Evolutionary conservation across 2,888 invertebrate genomes (phyloP).

Genomic region (Yponomeuta sedellus): DNA sequence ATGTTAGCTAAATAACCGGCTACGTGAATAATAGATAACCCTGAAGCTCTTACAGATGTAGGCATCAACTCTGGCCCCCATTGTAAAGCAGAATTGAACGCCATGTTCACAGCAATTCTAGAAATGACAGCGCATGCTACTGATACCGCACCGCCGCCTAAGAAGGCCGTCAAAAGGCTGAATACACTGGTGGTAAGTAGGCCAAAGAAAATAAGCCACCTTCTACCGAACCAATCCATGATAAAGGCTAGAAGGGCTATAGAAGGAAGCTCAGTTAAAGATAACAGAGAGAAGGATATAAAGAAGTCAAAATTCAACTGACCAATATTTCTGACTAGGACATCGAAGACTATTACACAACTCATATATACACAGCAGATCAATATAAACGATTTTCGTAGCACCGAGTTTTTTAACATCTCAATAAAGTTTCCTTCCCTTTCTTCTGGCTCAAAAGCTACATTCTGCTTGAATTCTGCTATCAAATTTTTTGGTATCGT

Average conservation of each 20-base stretch:
- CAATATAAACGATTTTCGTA: constrained; percentile 19
- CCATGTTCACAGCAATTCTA: constrained; percentile 20
- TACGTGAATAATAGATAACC: constrained; percentile 17
- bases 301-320: constrained; percentile 20
- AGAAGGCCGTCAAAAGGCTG: constrained; percentile 17
- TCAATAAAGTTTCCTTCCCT: constrained; percentile 15
- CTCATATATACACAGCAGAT: constrained; percentile 19
- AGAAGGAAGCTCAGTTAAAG: constrained; percentile 21
- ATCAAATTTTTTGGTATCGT: constrained; percentile 19
- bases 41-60: constrained; percentile 20
- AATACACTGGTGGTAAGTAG: constrained; percentile 15
- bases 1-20: constrained; percentile 18
- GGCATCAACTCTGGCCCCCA: constrained; percentile 22
- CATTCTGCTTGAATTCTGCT: constrained; percentile 16
- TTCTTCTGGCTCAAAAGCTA: constrained; percentile 15
- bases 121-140: constrained; percentile 20
- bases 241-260: constrained; percentile 19
- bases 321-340: constrained; percentile 20
- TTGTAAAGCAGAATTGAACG: constrained; percentile 19
- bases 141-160: constrained; percentile 20
- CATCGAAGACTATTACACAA: constrained; percentile 19
- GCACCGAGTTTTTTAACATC: constrained; percentile 16
- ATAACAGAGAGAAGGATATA: constrained; percentile 20
- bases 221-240: constrained; percentile 21
- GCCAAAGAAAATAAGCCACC: constrained; percentile 15